These are phyloP conservation scores for Acanthosoma haemorrhoidale DNA, from an alignment of 2,888 invertebrate genomes.

Conservation along the genomic window DNA sequence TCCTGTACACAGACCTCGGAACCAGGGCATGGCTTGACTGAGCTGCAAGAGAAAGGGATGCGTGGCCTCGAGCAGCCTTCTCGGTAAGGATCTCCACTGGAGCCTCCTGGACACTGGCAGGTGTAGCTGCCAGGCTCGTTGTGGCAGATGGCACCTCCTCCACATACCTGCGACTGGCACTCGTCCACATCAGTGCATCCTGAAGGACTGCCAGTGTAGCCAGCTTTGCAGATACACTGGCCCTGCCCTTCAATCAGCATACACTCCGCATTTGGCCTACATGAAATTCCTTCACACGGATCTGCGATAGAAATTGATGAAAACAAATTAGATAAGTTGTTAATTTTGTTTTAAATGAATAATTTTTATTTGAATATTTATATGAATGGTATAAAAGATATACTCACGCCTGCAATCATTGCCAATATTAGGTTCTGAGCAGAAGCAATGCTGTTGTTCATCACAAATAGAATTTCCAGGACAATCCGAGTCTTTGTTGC, in stretches of 20 bases:
- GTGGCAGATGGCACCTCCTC: constrained; percentile 76
- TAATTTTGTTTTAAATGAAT: neutral
- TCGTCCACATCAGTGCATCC: constrained; percentile 87
- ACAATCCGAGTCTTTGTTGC: constrained; percentile 69
- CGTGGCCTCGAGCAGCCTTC: constrained; percentile 46
- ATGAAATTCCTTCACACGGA: constrained; percentile 81
- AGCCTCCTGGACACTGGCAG: constrained; percentile 82
- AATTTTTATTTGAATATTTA: neutral
- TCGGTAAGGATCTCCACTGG: constrained; percentile 69
- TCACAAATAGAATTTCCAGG: constrained; percentile 87
- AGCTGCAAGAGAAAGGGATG: constrained; percentile 60
- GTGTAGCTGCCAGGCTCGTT: constrained; percentile 80
- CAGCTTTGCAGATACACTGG: constrained; percentile 75
- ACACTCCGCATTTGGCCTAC: constrained; percentile 84
- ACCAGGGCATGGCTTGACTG: constrained; percentile 68
- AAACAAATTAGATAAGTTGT: neutral
- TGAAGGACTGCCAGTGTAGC: constrained; percentile 58
- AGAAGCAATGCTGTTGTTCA: constrained; percentile 68
- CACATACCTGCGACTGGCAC: constrained; percentile 71
- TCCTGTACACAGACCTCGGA: constrained; percentile 83
- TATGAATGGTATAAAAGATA: neutral
- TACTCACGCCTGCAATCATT: constrained; percentile 85
- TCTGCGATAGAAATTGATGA: constrained; percentile 52
- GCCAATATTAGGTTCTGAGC: constrained; percentile 86
- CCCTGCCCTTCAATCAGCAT: constrained; percentile 76